phyloP scores from a whole-genome alignment of 2,888 invertebrate species.

The Spatulosminthurus flaviceps region DNA sequence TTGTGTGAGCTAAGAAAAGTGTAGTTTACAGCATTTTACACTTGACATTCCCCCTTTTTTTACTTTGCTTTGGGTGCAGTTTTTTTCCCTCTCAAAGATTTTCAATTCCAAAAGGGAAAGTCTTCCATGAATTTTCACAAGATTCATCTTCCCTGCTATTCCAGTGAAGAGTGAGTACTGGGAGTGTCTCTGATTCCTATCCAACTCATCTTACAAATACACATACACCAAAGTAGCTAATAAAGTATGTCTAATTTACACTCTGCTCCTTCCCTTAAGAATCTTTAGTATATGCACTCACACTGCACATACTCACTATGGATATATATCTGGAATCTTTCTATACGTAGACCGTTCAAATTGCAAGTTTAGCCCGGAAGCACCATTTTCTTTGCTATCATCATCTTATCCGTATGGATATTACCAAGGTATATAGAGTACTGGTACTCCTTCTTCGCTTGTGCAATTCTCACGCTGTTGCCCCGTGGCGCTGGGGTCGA shows the following conservation, averaged over 20 bases:
- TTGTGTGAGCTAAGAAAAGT: too few species aligned
- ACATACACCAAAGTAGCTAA: not conserved
- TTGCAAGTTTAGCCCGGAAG: not conserved
- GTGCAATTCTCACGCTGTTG: too few species aligned
- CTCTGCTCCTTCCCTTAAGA: not conserved
- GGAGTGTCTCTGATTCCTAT: not conserved
- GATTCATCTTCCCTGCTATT: not conserved
- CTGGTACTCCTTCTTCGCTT: too few species aligned
- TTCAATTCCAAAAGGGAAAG: constrained; percentile 11
- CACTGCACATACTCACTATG: not conserved
- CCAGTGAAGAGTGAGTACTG: not conserved
- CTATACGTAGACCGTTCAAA: too few species aligned
- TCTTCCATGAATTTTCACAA: not conserved
- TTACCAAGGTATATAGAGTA: too few species aligned
- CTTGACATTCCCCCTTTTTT: constrained; percentile 15
- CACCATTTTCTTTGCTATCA: constrained; percentile 1
- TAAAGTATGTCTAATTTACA: constrained; percentile 12
- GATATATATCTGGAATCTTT: too few species aligned
- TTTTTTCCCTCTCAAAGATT: not conserved
- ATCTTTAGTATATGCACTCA: too few species aligned
- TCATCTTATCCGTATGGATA: constrained; percentile 14
- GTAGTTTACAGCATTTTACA: constrained; percentile 1
- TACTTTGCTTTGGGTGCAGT: constrained; percentile 6
- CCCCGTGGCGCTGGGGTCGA: too few species aligned
- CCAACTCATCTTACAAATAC: not conserved